Evolutionary conservation across 2,888 invertebrate species (phyloP), one percentile per base, ranked within the genome.

Genomic region (Loripinus fragilis): DNA sequence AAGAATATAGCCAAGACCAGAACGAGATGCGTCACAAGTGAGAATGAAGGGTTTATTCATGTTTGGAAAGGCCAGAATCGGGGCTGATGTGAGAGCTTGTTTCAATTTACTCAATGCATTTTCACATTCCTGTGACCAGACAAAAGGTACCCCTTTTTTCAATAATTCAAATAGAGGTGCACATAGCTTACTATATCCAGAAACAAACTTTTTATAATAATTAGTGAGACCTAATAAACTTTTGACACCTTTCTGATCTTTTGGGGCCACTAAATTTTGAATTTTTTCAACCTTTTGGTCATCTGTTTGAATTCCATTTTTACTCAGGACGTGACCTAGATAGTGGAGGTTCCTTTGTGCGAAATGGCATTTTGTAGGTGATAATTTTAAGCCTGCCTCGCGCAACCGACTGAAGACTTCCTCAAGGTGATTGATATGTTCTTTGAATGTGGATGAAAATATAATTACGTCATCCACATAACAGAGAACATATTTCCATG

Each of bases 21-120:
- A 72, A 2, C 45, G 25, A 7, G 76, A 80, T 25, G 84, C 85
- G 78, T 85, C 82, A 67, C 74, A 76, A 30, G 83, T 80, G 0
- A 86, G 55, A 12, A 79, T 83, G 25, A 83, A 82, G 7, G 74
- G 45, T 73, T 79, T 76, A 8, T 80, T 50, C 74, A 80, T 76
- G 23, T 78, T 72, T 20, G 81, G 83, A 65, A 85, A 85, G 81
- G n/a, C n/a, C n/a, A n/a, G n/a, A n/a, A n/a, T n/a, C n/a, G n/a
- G n/a, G n/a, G n/a, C n/a, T n/a, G n/a, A n/a, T n/a, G n/a, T n/a
- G n/a, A n/a, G n/a, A n/a, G n/a, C n/a, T n/a, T n/a, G n/a, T n/a
- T n/a, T n/a, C n/a, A n/a, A n/a, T n/a, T n/a, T n/a, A n/a, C n/a
- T n/a, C n/a, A n/a, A n/a, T n/a, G n/a, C n/a, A n/a, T 74, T 20